Conservation (phyloP, 2,113 vertebrate genomes). For the Hypocryptadius cinnamomeus region DNA sequence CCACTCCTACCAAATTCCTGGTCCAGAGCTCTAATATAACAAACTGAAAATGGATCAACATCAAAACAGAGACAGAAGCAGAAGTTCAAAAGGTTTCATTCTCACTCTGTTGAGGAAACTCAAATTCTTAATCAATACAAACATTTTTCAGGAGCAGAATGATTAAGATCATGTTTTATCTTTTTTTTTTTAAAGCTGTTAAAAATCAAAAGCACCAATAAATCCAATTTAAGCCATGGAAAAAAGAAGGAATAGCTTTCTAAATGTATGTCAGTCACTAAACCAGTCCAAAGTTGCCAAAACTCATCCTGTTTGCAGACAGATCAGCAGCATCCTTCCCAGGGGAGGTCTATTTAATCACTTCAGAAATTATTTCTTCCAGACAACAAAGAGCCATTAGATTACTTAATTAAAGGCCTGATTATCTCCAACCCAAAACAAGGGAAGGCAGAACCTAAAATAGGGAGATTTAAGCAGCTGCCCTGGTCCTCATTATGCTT, state of each 20-base stretch:
- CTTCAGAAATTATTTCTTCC: slow-evolving; percentile 44
- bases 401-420: slow-evolving; percentile 65
- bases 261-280: background rate
- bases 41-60: slow-evolving; percentile 3
- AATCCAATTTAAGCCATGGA: background rate
- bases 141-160: background rate
- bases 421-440: slow-evolving; percentile 57
- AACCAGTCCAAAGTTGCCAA: background rate
- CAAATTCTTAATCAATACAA: background rate
- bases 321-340: slow-evolving; percentile 1
- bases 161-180: background rate
- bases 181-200: background rate
- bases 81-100: slow-evolving; percentile 9
- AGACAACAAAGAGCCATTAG: slow-evolving; percentile 57
- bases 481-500: slow-evolving; percentile 62
- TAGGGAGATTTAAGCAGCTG: background rate
- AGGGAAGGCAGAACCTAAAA: slow-evolving; percentile 29
- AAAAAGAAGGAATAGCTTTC: background rate
- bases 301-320: background rate
- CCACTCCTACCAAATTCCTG: slow-evolving; percentile 13
- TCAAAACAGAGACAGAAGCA: background rate
- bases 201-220: background rate
- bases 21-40: background rate
- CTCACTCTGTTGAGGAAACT: background rate
- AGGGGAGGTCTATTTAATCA: slow-evolving; percentile 22